Percentiles rank a stretch among this genome's conserved stretches.
phyloP scores from a whole-genome alignment of 2,888 invertebrate species.

The Heliconius ismenius region DNA sequence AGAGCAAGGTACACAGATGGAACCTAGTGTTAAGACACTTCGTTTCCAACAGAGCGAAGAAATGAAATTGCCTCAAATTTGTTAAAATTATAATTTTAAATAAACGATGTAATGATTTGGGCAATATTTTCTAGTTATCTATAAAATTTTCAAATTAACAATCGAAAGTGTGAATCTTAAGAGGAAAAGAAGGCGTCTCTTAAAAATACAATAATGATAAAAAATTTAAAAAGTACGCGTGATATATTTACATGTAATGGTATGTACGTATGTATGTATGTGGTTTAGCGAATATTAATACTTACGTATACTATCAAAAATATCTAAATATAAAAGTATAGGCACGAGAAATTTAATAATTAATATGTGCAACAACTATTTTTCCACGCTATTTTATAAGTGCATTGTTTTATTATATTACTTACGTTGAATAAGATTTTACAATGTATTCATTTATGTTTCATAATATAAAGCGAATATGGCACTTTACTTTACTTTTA shows the following conservation, averaged over 20 bases:
- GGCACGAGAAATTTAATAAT: slow-evolving; percentile 78
- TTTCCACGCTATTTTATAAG: slow-evolving; percentile 51
- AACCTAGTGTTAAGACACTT: no score
- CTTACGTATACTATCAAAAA: slow-evolving; percentile 62
- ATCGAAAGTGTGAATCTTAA: slow-evolving; percentile 9
- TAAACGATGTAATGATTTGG: not conserved
- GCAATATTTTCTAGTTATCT: not conserved
- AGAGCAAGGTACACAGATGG: no score
- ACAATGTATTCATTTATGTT: slow-evolving; percentile 30
- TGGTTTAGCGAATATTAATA: slow-evolving; percentile 46
- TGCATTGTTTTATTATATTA: slow-evolving; percentile 43
- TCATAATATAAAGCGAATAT: slow-evolving; percentile 39
- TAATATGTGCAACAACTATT: slow-evolving; percentile 65
- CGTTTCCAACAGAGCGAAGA: no score
- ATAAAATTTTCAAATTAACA: not conserved
- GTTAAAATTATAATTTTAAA: no score
- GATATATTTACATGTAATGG: slow-evolving; percentile 56
- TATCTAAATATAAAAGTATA: slow-evolving; percentile 75
- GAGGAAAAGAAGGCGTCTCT: slow-evolving; percentile 9
- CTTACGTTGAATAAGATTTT: slow-evolving; percentile 37
- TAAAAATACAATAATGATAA: slow-evolving; percentile 36
- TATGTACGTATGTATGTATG: not conserved
- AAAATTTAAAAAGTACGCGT: slow-evolving; percentile 46
- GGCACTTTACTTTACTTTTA: slow-evolving; percentile 39
- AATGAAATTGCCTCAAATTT: no score